Evolutionary conservation across 2,888 invertebrate species (phyloP), one percentile per base, ranked within the genome.

Genomic region (Nysson spinosus): DNA sequence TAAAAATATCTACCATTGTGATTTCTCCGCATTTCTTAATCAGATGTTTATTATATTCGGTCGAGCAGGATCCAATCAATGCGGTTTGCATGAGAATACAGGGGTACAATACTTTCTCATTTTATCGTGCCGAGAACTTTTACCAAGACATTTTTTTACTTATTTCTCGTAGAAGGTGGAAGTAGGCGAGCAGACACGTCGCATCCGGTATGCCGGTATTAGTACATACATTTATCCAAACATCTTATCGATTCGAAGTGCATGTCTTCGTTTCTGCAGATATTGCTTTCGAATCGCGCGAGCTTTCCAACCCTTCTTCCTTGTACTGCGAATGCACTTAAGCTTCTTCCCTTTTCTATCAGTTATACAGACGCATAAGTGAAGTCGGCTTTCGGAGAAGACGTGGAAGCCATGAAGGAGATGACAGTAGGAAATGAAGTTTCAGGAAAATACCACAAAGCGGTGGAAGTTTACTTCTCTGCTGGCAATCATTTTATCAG

Each of bases 401-500:
- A 42, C 17, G 50, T 9, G 16, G n/a, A 9, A 14, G 17, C 4
- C 3, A 6, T 5, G 7, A 11, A 2, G 32, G 43, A 14, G 32
- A 16, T 24, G 32, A 34, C 2, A 34, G 20, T 7, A 6, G 42
- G 44, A 42, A 52, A 54, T 22, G 55, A 66, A 66, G 69, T 40
- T 60, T 39, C 46, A 57, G 46, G 32, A 24, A 24, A 24, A 24
- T 24, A 24, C 24, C 6, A 24, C 24, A 24, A 24, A 5, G 11
- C 32, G 32, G 5, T 32, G 32, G 32, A 32, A 32, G 4, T 32
- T 32, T 32, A 11, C 11, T 32, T 24, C 9, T 9, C 24, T 7
- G 9, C 5, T 9, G 24, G n/a, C n/a, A n/a, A n/a, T n/a, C n/a
- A n/a, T n/a, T n/a, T n/a, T n/a, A n/a, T n/a, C n/a, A n/a, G n/a